Conservation (phyloP, 2,113 vertebrate species). For the Emydura subglobosa region DNA sequence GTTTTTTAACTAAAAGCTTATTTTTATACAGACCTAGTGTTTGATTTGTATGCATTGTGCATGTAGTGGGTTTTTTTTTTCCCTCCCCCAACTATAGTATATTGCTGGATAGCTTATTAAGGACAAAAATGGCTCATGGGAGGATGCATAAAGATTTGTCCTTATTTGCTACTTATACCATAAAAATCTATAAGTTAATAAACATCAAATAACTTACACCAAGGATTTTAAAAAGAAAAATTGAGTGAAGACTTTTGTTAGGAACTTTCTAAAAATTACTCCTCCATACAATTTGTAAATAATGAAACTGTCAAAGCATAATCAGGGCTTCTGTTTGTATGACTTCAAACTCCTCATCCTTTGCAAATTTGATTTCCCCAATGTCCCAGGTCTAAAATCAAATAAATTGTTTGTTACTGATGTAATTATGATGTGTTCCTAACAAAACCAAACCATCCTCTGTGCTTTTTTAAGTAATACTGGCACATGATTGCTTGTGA, state of each 20-base stretch:
- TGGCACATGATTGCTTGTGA: conserved; percentile 13
- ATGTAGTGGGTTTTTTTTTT: conserved; percentile 82
- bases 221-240: conserved; percentile 54
- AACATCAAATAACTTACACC: conserved; percentile 47
- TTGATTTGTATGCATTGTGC: conserved; percentile 89
- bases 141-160: conserved; percentile 87
- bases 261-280: background rate
- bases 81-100: conserved; percentile 77
- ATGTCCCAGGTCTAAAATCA: conserved; percentile 37
- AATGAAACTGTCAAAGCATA: conserved; percentile 52
- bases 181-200: conserved; percentile 61
- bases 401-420: conserved; percentile 69
- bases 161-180: conserved; percentile 66
- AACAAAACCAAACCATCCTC: background rate
- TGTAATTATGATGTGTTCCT: conserved; percentile 40
- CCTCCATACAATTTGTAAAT: conserved; percentile 18
- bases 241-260: background rate
- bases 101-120: conserved; percentile 81
- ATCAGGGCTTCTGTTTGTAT: conserved; percentile 67
- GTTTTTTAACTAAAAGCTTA: conserved; percentile 82
- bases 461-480: background rate
- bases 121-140: conserved; percentile 87
- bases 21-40: conserved; percentile 86
- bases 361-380: conserved; percentile 4
- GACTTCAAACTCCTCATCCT: conserved; percentile 7